Evolutionary conservation across 2,113 vertebrate species (phyloP).

Genomic region (Xiphophorus couchianus): DNA sequence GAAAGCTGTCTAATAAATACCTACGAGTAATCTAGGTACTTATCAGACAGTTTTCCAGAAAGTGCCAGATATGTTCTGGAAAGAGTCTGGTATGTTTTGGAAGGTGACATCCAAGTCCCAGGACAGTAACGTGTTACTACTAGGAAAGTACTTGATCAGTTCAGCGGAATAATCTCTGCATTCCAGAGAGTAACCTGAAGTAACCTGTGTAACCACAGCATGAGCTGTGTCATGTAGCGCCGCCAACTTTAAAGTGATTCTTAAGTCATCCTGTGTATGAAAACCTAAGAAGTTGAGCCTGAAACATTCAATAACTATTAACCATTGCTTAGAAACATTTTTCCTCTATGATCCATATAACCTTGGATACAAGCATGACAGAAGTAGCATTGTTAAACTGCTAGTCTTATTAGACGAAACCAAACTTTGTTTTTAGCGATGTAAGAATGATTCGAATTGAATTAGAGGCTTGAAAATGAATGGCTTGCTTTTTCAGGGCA

Average conservation of each 20-base stretch:
- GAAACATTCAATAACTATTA: conserved; percentile 4
- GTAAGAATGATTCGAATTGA: conserved; percentile 26
- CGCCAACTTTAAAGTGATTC: not conserved
- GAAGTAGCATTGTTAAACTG: conserved; percentile 7
- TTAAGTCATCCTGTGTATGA: conserved; percentile 7
- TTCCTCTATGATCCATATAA: conserved; percentile 1
- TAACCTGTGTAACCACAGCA: not conserved
- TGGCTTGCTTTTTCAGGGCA: conserved; percentile 48
- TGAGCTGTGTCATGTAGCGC: not conserved
- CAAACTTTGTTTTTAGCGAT: conserved; percentile 41
- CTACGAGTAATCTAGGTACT: no score
- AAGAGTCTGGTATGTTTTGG: not conserved
- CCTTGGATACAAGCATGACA: conserved; percentile 8
- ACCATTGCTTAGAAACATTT: not conserved
- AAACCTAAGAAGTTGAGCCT: not conserved
- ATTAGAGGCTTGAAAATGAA: conserved; percentile 25
- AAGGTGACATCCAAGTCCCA: not conserved
- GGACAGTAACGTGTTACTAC: not conserved
- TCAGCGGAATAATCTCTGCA: not conserved
- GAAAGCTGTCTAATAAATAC: no score
- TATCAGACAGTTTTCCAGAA: no score
- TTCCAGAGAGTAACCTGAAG: not conserved
- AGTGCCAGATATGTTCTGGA: not conserved
- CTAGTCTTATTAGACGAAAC: conserved; percentile 13
- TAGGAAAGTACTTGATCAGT: not conserved